These are phyloP conservation scores for Rhyacophila evoluta DNA, from an alignment of 2,888 invertebrate genomes.

Conservation along the genomic window DNA sequence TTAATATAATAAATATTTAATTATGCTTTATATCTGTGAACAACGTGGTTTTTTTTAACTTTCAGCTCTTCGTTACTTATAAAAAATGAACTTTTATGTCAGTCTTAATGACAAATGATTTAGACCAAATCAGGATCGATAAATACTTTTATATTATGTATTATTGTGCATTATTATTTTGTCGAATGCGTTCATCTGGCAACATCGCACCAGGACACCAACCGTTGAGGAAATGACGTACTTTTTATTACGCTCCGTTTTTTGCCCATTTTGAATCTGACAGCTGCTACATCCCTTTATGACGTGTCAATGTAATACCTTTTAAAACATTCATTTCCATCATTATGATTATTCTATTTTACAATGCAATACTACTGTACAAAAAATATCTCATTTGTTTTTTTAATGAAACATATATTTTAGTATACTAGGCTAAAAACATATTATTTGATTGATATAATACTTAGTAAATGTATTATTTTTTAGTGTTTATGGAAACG, in stretches of 20 bases:
- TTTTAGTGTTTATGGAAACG: too few species aligned
- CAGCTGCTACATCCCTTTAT: slow-evolving; percentile 48
- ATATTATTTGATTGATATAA: too few species aligned
- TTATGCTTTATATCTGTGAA: too few species aligned
- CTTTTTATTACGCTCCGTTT: slow-evolving; percentile 49
- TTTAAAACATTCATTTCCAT: not conserved
- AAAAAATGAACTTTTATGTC: not conserved
- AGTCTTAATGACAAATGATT: not conserved
- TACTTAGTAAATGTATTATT: too few species aligned
- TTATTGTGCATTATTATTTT: not conserved
- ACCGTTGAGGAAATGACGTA: slow-evolving; percentile 50
- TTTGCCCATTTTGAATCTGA: slow-evolving; percentile 48
- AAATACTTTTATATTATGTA: not conserved
- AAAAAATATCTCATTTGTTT: too few species aligned
- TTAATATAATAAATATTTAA: too few species aligned
- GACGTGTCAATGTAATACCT: slow-evolving; percentile 32
- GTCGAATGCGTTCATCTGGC: slow-evolving; percentile 1
- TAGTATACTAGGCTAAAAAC: too few species aligned
- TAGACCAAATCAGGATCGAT: not conserved
- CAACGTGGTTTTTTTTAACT: too few species aligned
- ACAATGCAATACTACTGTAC: too few species aligned
- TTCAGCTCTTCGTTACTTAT: not conserved
- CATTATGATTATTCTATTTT: not conserved
- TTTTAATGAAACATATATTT: too few species aligned
- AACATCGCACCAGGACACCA: slow-evolving; percentile 29